Conservation (phyloP, 2,888 invertebrate genomes). For the Heliothis peltigera region DNA sequence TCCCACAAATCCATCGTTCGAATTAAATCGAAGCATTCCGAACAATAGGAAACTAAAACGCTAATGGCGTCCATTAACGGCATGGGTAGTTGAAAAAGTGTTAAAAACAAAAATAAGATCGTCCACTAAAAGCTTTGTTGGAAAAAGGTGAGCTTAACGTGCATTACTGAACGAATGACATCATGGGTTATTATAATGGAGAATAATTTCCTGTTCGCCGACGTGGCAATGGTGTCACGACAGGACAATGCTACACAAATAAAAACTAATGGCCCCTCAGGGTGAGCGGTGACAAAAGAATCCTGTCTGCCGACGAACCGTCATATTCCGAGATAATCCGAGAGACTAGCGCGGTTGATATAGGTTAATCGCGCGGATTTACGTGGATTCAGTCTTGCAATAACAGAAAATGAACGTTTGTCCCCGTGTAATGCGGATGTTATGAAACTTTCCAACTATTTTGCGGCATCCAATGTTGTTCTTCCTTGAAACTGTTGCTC, state of each 20-base stretch:
- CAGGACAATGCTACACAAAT: constrained; percentile 82
- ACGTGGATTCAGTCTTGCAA: constrained; percentile 77
- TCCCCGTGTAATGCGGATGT: constrained; percentile 67
- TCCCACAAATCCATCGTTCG: constrained; percentile 24
- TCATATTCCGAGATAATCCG: constrained; percentile 77
- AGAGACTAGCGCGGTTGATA: constrained; percentile 68
- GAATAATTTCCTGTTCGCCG: constrained; percentile 79
- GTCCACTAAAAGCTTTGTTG: constrained; percentile 70
- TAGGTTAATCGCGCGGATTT: constrained; percentile 79
- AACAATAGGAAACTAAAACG: constrained; percentile 60
- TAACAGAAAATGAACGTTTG: constrained; percentile 74
- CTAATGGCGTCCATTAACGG: constrained; percentile 69
- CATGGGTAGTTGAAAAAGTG: constrained; percentile 64
- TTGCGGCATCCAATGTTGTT: constrained; percentile 45
- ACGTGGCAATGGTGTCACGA: constrained; percentile 66
- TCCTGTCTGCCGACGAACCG: constrained; percentile 64
- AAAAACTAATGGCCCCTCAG: constrained; percentile 79
- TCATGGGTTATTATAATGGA: constrained; percentile 76
- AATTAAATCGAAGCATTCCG: constrained; percentile 50
- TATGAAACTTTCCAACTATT: constrained; percentile 72
- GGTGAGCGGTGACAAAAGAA: constrained; percentile 76
- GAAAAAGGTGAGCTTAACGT: constrained; percentile 67
- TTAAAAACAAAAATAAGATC: constrained; percentile 64
- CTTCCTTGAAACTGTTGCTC: constrained; percentile 51
- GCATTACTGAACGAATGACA: constrained; percentile 71